A percentile compares a stretch with the other conserved stretches of the same genome.
Evolutionary conservation across 2,797 vertebrate genomes (phyloP).

Genomic region (Cirrhinus molitorella): DNA sequence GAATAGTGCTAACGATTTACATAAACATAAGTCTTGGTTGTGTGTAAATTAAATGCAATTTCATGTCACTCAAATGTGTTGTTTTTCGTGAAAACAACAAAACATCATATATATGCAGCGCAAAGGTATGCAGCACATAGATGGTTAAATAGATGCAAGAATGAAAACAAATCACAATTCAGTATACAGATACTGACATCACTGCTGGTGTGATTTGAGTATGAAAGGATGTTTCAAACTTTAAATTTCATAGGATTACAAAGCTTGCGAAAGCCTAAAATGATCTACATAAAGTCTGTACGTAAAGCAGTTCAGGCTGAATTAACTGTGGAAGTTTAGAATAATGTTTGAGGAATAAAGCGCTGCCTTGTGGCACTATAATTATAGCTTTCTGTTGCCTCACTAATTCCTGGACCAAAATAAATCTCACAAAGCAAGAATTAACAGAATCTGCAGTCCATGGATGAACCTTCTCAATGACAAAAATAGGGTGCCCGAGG

Average conservation of each 20-base stretch:
- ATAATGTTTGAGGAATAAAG: not conserved
- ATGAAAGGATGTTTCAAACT: not conserved
- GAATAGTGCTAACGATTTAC: not conserved
- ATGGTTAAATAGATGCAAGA: not conserved
- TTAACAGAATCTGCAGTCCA: not conserved
- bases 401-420: conserved; percentile 16
- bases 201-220: not conserved
- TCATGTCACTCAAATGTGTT: not conserved
- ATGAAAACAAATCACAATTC: not conserved
- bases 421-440: not conserved
- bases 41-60: not conserved
- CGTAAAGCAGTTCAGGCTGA: not conserved
- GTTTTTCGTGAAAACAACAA: not conserved
- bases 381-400: conserved; percentile 11
- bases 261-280: not conserved
- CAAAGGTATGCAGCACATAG: not conserved
- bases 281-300: not conserved
- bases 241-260: not conserved
- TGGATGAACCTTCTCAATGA: not conserved
- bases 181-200: not conserved
- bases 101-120: not conserved
- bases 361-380: not conserved
- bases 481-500: conserved; percentile 7
- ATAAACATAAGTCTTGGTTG: not conserved
- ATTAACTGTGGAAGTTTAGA: not conserved